Conservation (phyloP, 2,888 invertebrate species). For the Cephus pulcher region DNA sequence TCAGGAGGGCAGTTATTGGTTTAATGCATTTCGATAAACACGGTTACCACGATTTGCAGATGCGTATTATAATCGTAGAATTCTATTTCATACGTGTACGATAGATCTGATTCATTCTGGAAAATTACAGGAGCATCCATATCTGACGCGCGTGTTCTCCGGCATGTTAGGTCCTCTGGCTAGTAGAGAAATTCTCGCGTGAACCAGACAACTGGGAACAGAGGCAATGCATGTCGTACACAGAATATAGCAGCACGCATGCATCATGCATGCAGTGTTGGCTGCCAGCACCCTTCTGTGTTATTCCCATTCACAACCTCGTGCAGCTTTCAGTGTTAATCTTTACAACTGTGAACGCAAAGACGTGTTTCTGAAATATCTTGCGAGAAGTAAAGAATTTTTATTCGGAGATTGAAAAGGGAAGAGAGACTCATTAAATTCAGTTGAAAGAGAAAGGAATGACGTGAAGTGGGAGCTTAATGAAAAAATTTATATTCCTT, state of each 20-base stretch:
- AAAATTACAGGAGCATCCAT: slow-evolving; percentile 33
- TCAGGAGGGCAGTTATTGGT: not conserved
- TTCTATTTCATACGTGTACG: slow-evolving; percentile 1
- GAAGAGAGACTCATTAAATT: not conserved
- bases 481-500: not conserved
- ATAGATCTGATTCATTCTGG: slow-evolving; percentile 22
- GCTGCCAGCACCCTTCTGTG: not conserved
- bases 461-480: not conserved
- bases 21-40: slow-evolving; percentile 30
- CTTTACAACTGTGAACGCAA: not conserved
- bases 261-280: not conserved
- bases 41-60: slow-evolving; percentile 24
- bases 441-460: not conserved
- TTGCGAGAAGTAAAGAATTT: not conserved
- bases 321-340: not conserved
- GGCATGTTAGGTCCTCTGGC: not conserved
- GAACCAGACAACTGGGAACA: not conserved
- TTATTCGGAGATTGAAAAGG: not conserved
- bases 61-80: slow-evolving; percentile 28
- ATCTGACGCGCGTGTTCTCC: slow-evolving; percentile 11
- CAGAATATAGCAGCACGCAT: not conserved
- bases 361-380: not conserved
- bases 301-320: not conserved
- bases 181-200: not conserved
- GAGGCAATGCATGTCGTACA: not conserved